These are phyloP conservation scores for Urophycis tenuis DNA, from an alignment of 2,797 vertebrate species.

Conservation along the genomic window DNA sequence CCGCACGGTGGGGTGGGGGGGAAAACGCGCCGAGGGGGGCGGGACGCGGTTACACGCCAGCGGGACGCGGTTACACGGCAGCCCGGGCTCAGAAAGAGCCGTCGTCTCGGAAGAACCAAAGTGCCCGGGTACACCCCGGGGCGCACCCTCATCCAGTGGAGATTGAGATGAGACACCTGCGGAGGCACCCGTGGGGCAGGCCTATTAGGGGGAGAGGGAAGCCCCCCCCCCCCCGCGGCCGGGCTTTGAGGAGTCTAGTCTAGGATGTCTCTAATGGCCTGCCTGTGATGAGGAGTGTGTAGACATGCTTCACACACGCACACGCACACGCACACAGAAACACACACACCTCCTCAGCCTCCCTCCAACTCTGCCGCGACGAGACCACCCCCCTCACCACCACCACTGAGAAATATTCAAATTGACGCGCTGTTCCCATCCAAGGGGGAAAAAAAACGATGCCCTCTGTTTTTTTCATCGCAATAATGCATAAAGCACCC, in stretches of 20 bases:
- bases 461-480: neutral
- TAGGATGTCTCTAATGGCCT: slow-evolving; percentile 35
- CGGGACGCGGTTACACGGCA: no score
- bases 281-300: slow-evolving; percentile 23
- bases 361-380: no score
- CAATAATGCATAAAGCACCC: neutral
- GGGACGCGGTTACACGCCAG: slow-evolving; percentile 31
- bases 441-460: neutral
- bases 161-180: slow-evolving; percentile 38
- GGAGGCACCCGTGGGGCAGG: slow-evolving; percentile 14
- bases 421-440: neutral
- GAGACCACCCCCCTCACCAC: no score
- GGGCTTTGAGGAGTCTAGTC: slow-evolving; percentile 40
- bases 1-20: no score
- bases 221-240: slow-evolving; percentile 30
- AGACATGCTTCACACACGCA: neutral
- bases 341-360: no score
- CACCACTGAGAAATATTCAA: neutral
- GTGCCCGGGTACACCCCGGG: slow-evolving; percentile 45
- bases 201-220: slow-evolving; percentile 19
- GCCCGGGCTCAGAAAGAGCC: no score
- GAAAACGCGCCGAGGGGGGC: no score
- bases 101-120: slow-evolving; percentile 34
- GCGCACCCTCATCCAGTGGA: slow-evolving; percentile 32
- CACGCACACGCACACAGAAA: no score